Evolutionary conservation across 2,888 invertebrate genomes (phyloP).

Genomic region (Xylota sylvarum): DNA sequence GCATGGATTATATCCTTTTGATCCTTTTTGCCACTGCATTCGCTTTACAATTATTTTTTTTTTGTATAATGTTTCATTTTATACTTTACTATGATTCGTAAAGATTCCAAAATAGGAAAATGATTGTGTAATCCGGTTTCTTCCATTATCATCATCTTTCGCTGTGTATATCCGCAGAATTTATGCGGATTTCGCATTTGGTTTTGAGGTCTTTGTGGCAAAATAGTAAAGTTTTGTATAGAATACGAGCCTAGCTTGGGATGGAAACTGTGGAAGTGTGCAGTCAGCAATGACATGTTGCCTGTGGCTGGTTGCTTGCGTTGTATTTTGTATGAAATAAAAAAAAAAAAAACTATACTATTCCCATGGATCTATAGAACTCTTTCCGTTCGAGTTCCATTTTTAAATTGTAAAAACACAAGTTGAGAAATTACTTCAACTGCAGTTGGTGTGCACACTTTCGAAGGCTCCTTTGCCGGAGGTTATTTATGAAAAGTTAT

Average conservation of each 20-base stretch:
- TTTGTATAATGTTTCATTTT: slow-evolving; percentile 31
- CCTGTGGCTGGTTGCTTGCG: slow-evolving; percentile 10
- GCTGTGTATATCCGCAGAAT: slow-evolving; percentile 13
- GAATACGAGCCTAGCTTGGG: background rate
- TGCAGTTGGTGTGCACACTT: background rate
- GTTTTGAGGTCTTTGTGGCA: slow-evolving; percentile 20
- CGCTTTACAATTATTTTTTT: background rate
- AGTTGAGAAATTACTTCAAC: slow-evolving; percentile 2
- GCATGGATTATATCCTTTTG: background rate
- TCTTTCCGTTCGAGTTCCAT: slow-evolving; percentile 2
- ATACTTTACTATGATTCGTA: slow-evolving; percentile 27
- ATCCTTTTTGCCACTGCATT: background rate
- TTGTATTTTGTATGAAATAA: background rate
- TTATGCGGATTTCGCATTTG: slow-evolving; percentile 30
- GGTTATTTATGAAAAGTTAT: background rate
- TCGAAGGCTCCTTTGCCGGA: background rate
- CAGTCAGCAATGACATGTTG: slow-evolving; percentile 26
- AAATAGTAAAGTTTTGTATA: slow-evolving; percentile 25
- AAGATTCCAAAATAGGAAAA: slow-evolving; percentile 12
- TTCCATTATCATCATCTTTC: slow-evolving; percentile 32
- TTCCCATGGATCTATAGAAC: slow-evolving; percentile 20
- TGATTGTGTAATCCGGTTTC: slow-evolving; percentile 19
- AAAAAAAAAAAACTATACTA: background rate
- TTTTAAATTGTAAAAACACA: background rate
- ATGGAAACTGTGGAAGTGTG: slow-evolving; percentile 20